Percentiles rank a stretch among this genome's conserved stretches.
Evolutionary conservation across 2,797 vertebrate species (phyloP).

Genomic region (Pipistrellus nathusii): DNA sequence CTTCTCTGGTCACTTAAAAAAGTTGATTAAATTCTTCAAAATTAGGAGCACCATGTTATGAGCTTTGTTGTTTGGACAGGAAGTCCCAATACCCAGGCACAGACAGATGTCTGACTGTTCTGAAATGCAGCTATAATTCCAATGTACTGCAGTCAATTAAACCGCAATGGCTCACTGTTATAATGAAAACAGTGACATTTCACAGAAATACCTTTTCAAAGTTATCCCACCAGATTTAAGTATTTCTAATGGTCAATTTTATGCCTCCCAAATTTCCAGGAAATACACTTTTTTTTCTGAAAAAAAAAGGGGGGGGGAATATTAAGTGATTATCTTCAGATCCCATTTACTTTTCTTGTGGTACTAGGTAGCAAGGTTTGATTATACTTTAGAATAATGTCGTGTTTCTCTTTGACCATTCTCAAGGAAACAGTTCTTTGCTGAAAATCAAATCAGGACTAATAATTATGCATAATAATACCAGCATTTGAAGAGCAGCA

Average conservation of each 20-base stretch:
- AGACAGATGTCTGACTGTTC: not conserved
- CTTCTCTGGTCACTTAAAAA: not conserved
- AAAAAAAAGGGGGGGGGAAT: not conserved
- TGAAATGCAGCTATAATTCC: not conserved
- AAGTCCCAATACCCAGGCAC: not conserved
- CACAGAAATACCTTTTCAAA: not conserved
- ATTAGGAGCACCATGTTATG: not conserved
- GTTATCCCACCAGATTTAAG: not conserved
- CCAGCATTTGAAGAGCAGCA: not conserved
- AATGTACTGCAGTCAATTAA: not conserved
- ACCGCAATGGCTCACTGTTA: not conserved
- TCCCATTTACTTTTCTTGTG: not conserved
- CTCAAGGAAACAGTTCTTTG: conserved; percentile 9
- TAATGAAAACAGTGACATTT: conserved; percentile 1
- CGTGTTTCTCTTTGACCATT: not conserved
- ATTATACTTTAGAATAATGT: not conserved
- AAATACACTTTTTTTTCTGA: not conserved
- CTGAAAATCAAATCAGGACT: conserved; percentile 46
- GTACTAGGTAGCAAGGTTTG: conserved; percentile 23
- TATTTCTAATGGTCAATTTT: conserved; percentile 34
- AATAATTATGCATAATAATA: conserved; percentile 10
- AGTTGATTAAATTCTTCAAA: not conserved
- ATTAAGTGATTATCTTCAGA: not conserved
- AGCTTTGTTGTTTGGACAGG: not conserved
- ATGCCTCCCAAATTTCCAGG: conserved; percentile 11